These are phyloP conservation scores for Itoplectis maculator DNA, from an alignment of 2,888 invertebrate species.

Conservation along the genomic window DNA sequence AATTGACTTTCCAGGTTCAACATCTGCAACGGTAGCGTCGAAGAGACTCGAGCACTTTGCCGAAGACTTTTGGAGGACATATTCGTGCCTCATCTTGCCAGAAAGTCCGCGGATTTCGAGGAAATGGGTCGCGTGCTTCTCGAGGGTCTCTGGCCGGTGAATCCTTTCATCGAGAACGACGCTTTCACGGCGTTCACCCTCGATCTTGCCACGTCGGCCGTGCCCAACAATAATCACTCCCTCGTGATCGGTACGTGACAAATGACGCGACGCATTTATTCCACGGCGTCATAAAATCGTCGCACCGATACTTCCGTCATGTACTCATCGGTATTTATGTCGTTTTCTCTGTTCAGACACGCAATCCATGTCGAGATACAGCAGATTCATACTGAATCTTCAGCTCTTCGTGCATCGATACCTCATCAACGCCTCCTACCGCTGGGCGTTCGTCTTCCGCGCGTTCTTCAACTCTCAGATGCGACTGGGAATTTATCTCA, in stretches of 20 bases:
- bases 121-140: constrained; percentile 88
- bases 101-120: constrained; percentile 88
- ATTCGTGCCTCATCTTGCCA: constrained; percentile 87
- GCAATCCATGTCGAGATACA: constrained; percentile 76
- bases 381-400: constrained; percentile 79
- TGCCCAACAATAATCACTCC: constrained; percentile 81
- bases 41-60: constrained; percentile 88
- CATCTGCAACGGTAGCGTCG: constrained; percentile 88
- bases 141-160: constrained; percentile 89
- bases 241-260: constrained; percentile 76
- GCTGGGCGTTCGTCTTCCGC: constrained; percentile 85
- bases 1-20: constrained; percentile 87
- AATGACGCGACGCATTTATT: constrained; percentile 27
- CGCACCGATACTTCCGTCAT: background rate
- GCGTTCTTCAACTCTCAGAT: constrained; percentile 88
- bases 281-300: background rate
- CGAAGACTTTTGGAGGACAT: constrained; percentile 86
- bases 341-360: constrained; percentile 70
- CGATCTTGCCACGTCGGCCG: constrained; percentile 83
- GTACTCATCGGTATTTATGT: too few relatives aligned
- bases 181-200: constrained; percentile 87
- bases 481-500: constrained; percentile 87
- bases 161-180: constrained; percentile 87
- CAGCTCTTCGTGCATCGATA: constrained; percentile 82
- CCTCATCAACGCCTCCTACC: constrained; percentile 78